Evolutionary conservation across 2,888 invertebrate species (phyloP).

Genomic region (Adela reaumurella): DNA sequence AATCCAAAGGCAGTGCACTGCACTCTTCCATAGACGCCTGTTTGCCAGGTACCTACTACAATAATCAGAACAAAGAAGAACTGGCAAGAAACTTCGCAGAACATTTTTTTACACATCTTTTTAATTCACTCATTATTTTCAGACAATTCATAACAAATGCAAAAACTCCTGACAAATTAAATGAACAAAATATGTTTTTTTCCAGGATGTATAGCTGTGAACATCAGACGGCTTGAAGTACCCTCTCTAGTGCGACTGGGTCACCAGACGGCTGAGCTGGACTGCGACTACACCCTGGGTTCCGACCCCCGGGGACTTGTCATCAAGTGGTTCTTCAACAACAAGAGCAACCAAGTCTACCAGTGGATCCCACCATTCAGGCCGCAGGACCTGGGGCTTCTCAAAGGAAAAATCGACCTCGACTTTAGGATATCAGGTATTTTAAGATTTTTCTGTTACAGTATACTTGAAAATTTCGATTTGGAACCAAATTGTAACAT

Average conservation of each 20-base stretch:
- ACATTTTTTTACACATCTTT: no score
- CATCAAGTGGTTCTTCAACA: slow-evolving; percentile 51
- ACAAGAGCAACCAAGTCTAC: slow-evolving; percentile 42
- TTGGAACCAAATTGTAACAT: background rate
- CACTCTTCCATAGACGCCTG: no score
- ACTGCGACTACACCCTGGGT: slow-evolving; percentile 15
- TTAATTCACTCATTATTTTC: no score
- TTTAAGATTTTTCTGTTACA: background rate
- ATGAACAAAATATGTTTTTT: no score
- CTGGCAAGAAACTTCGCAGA: no score
- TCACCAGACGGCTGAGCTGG: slow-evolving; percentile 22
- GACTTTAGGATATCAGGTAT: slow-evolving; percentile 40
- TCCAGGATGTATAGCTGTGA: slow-evolving; percentile 46
- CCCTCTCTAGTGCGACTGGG: slow-evolving; percentile 38
- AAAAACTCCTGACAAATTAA: no score
- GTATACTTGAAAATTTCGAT: no score
- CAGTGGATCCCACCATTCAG: slow-evolving; percentile 47
- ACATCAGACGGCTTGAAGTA: slow-evolving; percentile 38
- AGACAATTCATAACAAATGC: no score
- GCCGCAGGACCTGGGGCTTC: slow-evolving; percentile 43
- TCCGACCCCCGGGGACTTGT: slow-evolving; percentile 27
- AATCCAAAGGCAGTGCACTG: no score
- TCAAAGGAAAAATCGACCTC: slow-evolving; percentile 45
- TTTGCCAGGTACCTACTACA: no score
- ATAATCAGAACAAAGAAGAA: no score